Base-by-base conservation (phyloP, 2,113 vertebrate species). In the Mus pahari region DNA sequence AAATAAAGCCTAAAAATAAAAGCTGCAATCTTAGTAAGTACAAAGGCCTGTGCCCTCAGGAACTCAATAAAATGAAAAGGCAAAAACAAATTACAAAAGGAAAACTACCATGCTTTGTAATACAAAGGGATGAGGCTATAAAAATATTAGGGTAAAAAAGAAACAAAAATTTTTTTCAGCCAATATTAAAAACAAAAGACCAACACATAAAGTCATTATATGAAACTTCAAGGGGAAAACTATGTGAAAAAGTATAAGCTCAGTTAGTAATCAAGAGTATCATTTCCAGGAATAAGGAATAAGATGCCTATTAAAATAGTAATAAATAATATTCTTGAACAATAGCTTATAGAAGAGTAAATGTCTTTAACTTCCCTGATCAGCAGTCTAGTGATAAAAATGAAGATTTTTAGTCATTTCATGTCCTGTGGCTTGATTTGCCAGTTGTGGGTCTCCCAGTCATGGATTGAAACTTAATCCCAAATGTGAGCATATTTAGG, bases 381-480 rank as follows among this genome's bases (percentile, higher is more conserved):
- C 20, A 94, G 58, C 91, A 91, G 70, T 77, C 58, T 82, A 91
- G 89, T 62, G 73, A 14, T 58, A 84, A 90, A 79, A 50, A 87
- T 26, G 79, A 92, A 50, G 60, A 90, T 33, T 81, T 81, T 36
- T 71, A 68, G 36, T 16, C 14, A 91, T 82, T 75, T 86, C n/a
- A 71, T 48, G 75, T 20, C 0, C 53, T 55, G 48, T 71, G 28
- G 9, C 13, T 26, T 70, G 26, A 11, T 13, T 62, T 89, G 24
- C 22, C 24, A 50, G 50, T 31, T 95, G 28, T 90, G 60, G 6
- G 28, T 66, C 50, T 45, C 17, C 33, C 17, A 79, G 55, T 73
- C 66, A 20, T 88, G 12, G 10, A 42, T 70, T 84, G 53, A 95
- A 83, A 48, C 22, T 36, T 78, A 60, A 60, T 19, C 17, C 13